Percentiles rank a stretch among this genome's conserved stretches.
These are phyloP conservation scores for Entomyzon cyanotis DNA, from an alignment of 2,113 vertebrate genomes.

Conservation along the genomic window DNA sequence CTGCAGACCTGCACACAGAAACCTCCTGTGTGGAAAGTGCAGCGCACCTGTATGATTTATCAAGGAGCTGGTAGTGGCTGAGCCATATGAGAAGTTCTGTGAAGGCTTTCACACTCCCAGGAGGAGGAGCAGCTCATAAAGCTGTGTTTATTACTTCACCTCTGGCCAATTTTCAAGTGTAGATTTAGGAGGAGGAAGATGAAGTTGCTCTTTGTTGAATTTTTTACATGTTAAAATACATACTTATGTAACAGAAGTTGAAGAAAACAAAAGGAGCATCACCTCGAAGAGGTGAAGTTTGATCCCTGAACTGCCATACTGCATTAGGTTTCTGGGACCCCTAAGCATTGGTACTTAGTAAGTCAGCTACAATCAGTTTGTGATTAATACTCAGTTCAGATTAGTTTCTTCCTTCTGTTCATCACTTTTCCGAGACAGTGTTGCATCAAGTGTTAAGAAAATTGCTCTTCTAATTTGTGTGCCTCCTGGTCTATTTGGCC, in stretches of 20 bases:
- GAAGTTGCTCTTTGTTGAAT: background rate
- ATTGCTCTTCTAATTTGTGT: background rate
- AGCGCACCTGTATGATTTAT: background rate
- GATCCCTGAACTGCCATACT: background rate
- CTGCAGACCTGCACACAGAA: background rate
- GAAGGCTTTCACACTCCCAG: background rate
- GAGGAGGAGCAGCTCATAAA: background rate
- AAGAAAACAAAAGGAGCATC: background rate
- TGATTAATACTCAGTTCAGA: background rate
- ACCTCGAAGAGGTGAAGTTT: background rate
- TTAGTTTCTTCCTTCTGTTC: background rate
- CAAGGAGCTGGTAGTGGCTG: background rate
- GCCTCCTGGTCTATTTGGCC: background rate
- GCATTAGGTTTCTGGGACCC: background rate
- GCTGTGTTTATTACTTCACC: background rate
- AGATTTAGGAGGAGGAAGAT: background rate
- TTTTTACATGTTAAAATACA: background rate
- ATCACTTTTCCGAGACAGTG: background rate
- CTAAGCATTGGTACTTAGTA: background rate
- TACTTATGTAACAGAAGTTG: background rate
- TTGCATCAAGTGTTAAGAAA: background rate
- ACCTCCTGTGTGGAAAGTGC: background rate
- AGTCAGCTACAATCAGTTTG: background rate
- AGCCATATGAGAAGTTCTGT: background rate
- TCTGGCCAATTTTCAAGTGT: background rate